A percentile compares a stretch with the other conserved stretches of the same genome.
Conservation (phyloP, 2,113 vertebrate species). For the Pedionomus torquatus region DNA sequence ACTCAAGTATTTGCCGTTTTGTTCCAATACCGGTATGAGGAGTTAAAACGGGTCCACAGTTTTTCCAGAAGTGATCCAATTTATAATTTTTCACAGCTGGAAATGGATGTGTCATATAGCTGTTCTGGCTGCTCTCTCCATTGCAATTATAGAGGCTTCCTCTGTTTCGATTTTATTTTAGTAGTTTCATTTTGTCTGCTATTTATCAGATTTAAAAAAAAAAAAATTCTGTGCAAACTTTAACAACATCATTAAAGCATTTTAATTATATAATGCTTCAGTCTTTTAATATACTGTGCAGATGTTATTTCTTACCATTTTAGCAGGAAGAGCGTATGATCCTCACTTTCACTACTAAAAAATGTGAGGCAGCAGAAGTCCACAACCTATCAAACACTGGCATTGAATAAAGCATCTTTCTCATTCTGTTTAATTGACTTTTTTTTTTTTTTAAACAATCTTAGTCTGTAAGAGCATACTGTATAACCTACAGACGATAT, state of each 20-base stretch:
- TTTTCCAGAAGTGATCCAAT: conserved; percentile 63
- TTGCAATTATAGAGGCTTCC: background rate
- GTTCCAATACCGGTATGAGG: background rate
- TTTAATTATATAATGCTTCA: background rate
- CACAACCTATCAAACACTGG: background rate
- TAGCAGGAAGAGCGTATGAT: background rate
- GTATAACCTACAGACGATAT: background rate
- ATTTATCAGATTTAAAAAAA: background rate
- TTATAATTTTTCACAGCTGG: conserved; percentile 62
- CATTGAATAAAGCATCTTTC: conserved; percentile 1
- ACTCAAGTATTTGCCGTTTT: conserved; percentile 43
- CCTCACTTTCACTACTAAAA: background rate
- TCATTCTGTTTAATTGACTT: background rate
- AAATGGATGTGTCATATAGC: conserved; percentile 35
- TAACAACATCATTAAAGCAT: background rate
- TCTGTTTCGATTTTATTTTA: background rate
- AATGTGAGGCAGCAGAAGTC: background rate
- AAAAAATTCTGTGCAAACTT: background rate
- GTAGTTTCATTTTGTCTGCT: background rate
- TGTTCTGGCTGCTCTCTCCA: conserved; percentile 29
- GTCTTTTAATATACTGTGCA: background rate
- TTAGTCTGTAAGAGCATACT: background rate
- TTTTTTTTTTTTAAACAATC: background rate
- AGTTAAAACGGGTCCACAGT: conserved; percentile 54
- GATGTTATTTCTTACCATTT: conserved; percentile 24